Evolutionary conservation across 2,113 vertebrate species (phyloP).

Genomic region (Canis aureus): DNA sequence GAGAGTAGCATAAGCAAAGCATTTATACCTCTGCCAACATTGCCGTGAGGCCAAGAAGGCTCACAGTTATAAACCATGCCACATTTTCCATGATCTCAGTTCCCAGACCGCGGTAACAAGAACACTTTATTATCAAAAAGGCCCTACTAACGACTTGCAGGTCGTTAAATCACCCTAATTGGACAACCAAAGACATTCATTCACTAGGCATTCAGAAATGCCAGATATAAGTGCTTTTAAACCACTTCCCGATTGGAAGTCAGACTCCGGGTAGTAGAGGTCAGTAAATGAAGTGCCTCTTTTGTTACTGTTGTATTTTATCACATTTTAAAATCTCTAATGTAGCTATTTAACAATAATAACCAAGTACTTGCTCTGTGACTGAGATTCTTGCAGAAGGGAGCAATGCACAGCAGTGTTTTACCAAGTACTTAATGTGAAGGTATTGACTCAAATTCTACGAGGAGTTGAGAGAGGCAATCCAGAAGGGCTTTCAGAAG

Average conservation of each 20-base stretch:
- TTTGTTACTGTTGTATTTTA: not conserved
- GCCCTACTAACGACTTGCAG: not conserved
- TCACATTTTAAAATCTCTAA: not conserved
- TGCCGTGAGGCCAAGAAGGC: not conserved
- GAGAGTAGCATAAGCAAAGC: constrained; percentile 51
- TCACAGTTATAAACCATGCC: not conserved
- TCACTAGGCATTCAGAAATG: constrained; percentile 28
- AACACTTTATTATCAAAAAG: constrained; percentile 4
- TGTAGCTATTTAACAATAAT: not conserved
- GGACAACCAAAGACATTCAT: not conserved
- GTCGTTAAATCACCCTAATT: constrained; percentile 19
- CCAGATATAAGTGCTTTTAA: not conserved
- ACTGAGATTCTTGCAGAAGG: not conserved
- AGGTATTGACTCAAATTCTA: not conserved
- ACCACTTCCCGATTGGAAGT: not conserved
- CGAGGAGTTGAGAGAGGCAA: not conserved
- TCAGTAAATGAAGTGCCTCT: not conserved
- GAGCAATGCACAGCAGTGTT: not conserved
- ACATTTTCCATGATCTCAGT: constrained; percentile 58
- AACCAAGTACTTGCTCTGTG: not conserved
- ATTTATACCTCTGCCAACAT: constrained; percentile 38
- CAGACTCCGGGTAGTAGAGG: not conserved
- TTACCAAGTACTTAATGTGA: not conserved
- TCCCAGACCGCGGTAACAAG: not conserved
- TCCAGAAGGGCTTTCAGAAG: not conserved